Evolutionary conservation across 2,113 vertebrate genomes (phyloP), one percentile per base, ranked within the genome.

Genomic region (Girardinichthys multiradiatus): DNA sequence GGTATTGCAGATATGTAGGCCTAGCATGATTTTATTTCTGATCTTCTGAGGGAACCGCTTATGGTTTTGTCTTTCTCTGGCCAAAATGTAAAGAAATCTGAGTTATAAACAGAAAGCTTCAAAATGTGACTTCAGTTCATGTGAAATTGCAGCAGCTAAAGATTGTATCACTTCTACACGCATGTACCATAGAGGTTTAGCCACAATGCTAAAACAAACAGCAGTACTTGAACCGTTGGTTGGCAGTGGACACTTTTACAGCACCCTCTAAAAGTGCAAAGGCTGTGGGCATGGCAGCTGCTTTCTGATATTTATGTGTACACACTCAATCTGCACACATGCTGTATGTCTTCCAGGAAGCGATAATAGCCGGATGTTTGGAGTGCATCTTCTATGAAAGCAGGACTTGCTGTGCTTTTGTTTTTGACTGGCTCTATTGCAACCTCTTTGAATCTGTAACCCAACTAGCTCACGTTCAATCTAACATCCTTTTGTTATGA

Each of bases 271-370:
- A 70, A 42, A 74, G 42, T 63, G 78, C 76, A 76, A 66, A 68
- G 70, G 11, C 2, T 77, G 82, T 76, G 2, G 65, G 64, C 80
- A 86, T 87, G 45, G 86, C 45, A 90, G 82, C 81, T 42, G 71
- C 58, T 76, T n/a, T 57, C 59, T 68, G 61, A 77, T 33, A 74
- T 51, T 65, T 3, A 39, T 30, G 58, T 64, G 37, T 51, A 69
- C 51, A 64, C 29, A 67, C 9, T 39, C 59, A 35, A 68, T 64
- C 66, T 61, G 57, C 45, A 78, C 69, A 84, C 63, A 68, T 27
- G 70, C 42, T 65, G 24, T 12, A 19, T 13, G 45, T 26, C 61
- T n/a, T 26, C 27, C 2, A 60, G 45, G 30, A 45, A 60, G 65
- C 64, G 70, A 64, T 78, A 67, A 51, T 33, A 82, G 72, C 39